A percentile compares a stretch with the other conserved stretches of the same genome.
These are phyloP conservation scores for Sebastes diploproa DNA, from an alignment of 2,797 vertebrate species.

Conservation along the genomic window DNA sequence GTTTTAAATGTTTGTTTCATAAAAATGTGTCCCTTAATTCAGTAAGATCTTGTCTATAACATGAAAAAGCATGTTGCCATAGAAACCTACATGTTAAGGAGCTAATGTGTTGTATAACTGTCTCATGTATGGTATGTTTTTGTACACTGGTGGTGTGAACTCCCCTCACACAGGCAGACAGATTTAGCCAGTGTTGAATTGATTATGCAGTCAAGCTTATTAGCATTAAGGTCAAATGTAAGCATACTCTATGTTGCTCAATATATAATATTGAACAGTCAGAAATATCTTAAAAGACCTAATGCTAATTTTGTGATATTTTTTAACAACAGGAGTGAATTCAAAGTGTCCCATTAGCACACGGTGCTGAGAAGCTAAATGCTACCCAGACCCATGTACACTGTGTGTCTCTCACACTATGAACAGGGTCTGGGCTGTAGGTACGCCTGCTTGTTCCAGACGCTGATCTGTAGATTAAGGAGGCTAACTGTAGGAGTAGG, in stretches of 20 bases:
- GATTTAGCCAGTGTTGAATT: background rate
- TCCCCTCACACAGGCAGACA: background rate
- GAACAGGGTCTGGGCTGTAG: background rate
- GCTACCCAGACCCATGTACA: background rate
- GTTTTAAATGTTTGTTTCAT: background rate
- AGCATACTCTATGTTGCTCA: background rate
- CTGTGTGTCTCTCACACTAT: background rate
- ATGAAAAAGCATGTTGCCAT: background rate
- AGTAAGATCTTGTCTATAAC: too few species aligned
- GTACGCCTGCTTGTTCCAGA: conserved; percentile 15
- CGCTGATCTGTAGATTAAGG: conserved; percentile 29
- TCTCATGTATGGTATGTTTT: conserved; percentile 1
- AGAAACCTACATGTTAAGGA: background rate
- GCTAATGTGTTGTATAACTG: conserved; percentile 27
- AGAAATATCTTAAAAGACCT: background rate
- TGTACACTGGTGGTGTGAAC: background rate
- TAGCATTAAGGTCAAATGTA: background rate
- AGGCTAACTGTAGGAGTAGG: conserved; percentile 10
- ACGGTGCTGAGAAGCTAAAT: background rate
- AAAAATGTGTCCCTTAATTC: too few species aligned
- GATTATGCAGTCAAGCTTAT: background rate
- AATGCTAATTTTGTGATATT: too few species aligned
- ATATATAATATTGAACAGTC: background rate
- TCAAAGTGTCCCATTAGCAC: background rate
- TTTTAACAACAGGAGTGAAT: background rate